These are phyloP conservation scores for Synergus itoensis DNA, from an alignment of 2,888 invertebrate genomes.

Conservation along the genomic window DNA sequence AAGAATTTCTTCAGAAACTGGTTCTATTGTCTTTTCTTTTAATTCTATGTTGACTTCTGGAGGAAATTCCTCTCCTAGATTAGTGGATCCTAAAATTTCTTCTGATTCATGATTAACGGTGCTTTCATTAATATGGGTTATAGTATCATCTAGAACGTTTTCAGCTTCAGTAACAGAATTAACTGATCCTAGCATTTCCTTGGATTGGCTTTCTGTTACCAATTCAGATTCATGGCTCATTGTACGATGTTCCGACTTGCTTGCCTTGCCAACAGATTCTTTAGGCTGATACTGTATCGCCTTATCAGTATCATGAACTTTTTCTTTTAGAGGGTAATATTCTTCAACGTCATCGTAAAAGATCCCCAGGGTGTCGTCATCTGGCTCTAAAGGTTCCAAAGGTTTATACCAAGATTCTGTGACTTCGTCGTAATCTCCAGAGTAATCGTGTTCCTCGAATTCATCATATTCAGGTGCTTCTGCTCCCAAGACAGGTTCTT, in stretches of 20 bases:
- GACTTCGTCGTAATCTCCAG: neutral
- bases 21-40: neutral
- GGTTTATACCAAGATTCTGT: neutral
- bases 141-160: neutral
- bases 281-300: neutral
- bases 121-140: slow-evolving; percentile 46
- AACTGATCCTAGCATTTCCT: too few relatives aligned
- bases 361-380: neutral
- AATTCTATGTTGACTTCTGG: neutral
- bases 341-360: neutral
- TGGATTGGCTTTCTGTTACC: neutral
- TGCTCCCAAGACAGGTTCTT: slow-evolving; percentile 3
- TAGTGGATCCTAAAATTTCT: neutral
- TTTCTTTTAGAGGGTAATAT: neutral
- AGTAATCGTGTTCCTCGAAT: neutral
- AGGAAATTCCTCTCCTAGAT: neutral
- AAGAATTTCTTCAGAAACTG: neutral
- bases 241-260: neutral
- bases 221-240: neutral
- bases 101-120: slow-evolving; percentile 51
- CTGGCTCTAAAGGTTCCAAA: neutral
- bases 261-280: neutral
- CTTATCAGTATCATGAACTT: neutral
- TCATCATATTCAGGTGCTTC: neutral
- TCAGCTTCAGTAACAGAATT: neutral